These are phyloP conservation scores for Xanthostigma xanthostigma DNA, from an alignment of 2,888 invertebrate genomes.

Conservation along the genomic window DNA sequence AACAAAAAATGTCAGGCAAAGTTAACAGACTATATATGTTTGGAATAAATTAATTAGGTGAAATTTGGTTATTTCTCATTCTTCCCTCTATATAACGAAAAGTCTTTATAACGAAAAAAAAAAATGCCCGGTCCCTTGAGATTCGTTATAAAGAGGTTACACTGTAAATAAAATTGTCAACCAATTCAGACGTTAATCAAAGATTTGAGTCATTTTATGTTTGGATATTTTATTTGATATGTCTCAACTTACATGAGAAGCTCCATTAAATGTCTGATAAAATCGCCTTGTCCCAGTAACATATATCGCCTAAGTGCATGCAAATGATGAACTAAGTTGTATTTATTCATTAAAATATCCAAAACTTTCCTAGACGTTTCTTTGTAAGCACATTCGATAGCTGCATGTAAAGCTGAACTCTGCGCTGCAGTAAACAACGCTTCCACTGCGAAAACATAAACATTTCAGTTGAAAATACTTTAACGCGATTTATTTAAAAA, in stretches of 20 bases:
- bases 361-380: constrained; percentile 78
- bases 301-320: constrained; percentile 82
- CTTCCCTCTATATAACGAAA: too few relatives aligned
- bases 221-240: too few relatives aligned
- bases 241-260: constrained; percentile 58
- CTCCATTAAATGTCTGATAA: constrained; percentile 86
- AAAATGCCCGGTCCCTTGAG: too few relatives aligned
- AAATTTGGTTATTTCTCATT: too few relatives aligned
- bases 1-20: too few relatives aligned
- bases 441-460: constrained; percentile 30
- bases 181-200: too few relatives aligned
- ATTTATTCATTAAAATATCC: constrained; percentile 72
- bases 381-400: constrained; percentile 71
- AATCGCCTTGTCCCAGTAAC: constrained; percentile 90
- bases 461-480: neutral
- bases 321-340: constrained; percentile 79
- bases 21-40: too few relatives aligned
- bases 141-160: too few relatives aligned
- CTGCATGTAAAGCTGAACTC: constrained; percentile 61
- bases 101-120: too few relatives aligned
- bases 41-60: too few relatives aligned
- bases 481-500: neutral
- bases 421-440: constrained; percentile 52
- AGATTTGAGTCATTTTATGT: too few relatives aligned
- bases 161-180: too few relatives aligned